These are phyloP conservation scores for Ormyrus rosae DNA, from an alignment of 2,888 invertebrate genomes.

Conservation along the genomic window DNA sequence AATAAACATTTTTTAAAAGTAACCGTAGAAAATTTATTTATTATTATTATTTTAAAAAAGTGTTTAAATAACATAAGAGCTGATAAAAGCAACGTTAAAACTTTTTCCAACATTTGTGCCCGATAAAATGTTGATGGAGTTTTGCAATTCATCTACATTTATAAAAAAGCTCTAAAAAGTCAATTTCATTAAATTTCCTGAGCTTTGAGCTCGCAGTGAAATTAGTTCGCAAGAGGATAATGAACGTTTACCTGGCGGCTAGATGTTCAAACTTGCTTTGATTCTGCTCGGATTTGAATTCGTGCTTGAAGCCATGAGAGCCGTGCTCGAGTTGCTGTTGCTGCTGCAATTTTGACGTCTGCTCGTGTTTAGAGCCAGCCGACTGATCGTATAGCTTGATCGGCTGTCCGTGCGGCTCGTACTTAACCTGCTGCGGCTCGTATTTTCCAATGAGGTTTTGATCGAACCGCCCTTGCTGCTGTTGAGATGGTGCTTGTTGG, in stretches of 20 bases:
- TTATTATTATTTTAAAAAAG: too few relatives aligned
- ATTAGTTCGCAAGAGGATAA: background rate
- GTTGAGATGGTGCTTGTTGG: background rate
- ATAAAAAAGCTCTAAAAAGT: too few relatives aligned
- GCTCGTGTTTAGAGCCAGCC: constrained; percentile 61
- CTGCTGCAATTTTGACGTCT: constrained; percentile 54
- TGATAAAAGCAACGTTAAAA: too few relatives aligned
- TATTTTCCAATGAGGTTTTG: constrained; percentile 63
- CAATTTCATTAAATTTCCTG: too few relatives aligned
- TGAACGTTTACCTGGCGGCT: constrained; percentile 46
- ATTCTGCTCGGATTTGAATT: constrained; percentile 62
- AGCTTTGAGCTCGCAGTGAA: too few relatives aligned
- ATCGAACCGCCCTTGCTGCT: constrained; percentile 65
- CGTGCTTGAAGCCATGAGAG: constrained; percentile 44
- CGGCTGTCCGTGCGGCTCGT: constrained; percentile 60
- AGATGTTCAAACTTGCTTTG: constrained; percentile 57
- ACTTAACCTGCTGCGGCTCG: constrained; percentile 61
- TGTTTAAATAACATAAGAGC: too few relatives aligned
- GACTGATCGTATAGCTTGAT: constrained; percentile 65
- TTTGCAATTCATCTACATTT: too few relatives aligned
- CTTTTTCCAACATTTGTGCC: too few relatives aligned
- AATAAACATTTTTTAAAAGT: too few relatives aligned
- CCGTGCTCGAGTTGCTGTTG: constrained; percentile 55
- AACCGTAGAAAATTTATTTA: too few relatives aligned
- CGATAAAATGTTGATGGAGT: too few relatives aligned